Evolutionary conservation across 2,797 vertebrate species (phyloP), one percentile per base, ranked within the genome.

Genomic region (Acrossocheilus fasciatus): DNA sequence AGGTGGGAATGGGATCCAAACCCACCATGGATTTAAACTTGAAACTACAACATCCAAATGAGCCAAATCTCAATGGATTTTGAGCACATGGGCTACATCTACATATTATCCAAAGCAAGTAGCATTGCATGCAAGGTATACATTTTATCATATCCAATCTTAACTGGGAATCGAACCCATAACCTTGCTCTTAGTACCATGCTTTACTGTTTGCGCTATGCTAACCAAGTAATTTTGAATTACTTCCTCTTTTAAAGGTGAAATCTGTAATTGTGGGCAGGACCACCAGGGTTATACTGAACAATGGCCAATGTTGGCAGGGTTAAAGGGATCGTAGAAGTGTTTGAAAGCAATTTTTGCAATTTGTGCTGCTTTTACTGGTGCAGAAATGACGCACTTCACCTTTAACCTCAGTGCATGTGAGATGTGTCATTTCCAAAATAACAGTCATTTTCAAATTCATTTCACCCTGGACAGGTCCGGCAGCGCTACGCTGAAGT

Each of bases 381-480:
- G 30, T 15, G 64, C 11, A 26, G 64, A 81, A 81, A 70, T 70
- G 23, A 81, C 23, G 2, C 62, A 69, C 64, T 70, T 69, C 64
- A 69, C 64, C 64, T 81, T 81, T 54, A 81, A 81, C 80, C 64
- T n/a, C 20, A 1, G 43, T 70, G 34, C 64, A 73, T 85, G 45
- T 81, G 83, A 36, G 69, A 78, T 50, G 36, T 59, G 52, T 50
- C 14, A 75, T 75, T 66, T 84, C 43, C 41, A 76, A 64, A 77
- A 77, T 75, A 62, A 75, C 82, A 66, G 54, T 66, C 11, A 75
- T 84, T 75, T 84, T 66, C 34, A 17, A 54, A 68, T 77, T 77
- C 5, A 66, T 68, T 77, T 41, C 74, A 77, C 34, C 45, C 26
- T 73, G 52, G 26, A 73, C 66, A n/a, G 39, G 50, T 80, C 52